phyloP scores from a whole-genome alignment of 2,888 invertebrate species.

The Charanyca ferruginea region DNA sequence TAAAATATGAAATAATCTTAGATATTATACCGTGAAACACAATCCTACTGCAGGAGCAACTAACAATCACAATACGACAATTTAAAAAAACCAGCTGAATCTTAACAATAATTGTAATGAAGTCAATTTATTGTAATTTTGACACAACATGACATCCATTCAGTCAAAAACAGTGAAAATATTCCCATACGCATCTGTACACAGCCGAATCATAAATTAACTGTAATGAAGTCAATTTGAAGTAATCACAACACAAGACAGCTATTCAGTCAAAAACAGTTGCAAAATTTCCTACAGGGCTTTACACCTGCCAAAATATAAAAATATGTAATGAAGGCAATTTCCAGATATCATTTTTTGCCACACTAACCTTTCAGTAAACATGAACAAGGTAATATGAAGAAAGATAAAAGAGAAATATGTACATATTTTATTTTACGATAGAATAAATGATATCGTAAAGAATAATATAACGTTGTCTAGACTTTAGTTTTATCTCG shows the following conservation, averaged over 20 bases:
- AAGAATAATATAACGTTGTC: constrained; percentile 13
- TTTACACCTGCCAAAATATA: neutral
- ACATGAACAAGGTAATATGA: constrained; percentile 25
- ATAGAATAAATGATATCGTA: constrained; percentile 24
- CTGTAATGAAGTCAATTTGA: too few relatives aligned
- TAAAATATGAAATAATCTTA: too few relatives aligned
- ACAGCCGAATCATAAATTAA: too few relatives aligned
- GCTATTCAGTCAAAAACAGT: neutral
- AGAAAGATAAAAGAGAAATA: constrained; percentile 23
- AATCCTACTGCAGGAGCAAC: too few relatives aligned
- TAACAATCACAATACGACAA: too few relatives aligned
- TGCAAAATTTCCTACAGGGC: neutral
- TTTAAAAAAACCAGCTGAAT: too few relatives aligned
- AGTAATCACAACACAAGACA: neutral
- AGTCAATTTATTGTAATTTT: too few relatives aligned
- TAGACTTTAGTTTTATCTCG: constrained; percentile 24
- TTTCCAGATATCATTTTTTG: neutral
- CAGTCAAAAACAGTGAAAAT: too few relatives aligned
- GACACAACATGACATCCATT: too few relatives aligned
- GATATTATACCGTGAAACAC: too few relatives aligned
- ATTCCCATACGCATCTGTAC: too few relatives aligned
- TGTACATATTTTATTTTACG: constrained; percentile 35
- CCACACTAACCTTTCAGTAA: constrained; percentile 20
- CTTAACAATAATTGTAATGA: too few relatives aligned
- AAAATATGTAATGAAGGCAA: neutral